These are phyloP conservation scores for Apamea crenata DNA, from an alignment of 2,888 invertebrate species.

Conservation along the genomic window DNA sequence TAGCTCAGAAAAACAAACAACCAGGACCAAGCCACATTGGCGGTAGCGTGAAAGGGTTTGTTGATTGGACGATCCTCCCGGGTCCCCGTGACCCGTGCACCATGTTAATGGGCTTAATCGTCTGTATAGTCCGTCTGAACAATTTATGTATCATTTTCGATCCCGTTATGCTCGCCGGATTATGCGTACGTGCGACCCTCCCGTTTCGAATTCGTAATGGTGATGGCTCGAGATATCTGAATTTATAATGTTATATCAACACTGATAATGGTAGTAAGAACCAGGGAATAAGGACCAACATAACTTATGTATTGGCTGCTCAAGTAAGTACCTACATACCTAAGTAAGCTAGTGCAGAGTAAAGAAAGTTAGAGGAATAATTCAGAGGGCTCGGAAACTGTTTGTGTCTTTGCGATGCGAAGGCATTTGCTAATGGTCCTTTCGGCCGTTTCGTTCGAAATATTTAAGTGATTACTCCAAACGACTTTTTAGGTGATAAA, in stretches of 20 bases:
- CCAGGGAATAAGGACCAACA: constrained; percentile 40
- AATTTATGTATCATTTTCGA: constrained; percentile 91
- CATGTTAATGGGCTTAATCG: constrained; percentile 90
- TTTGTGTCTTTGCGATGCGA: constrained; percentile 48
- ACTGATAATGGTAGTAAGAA: constrained; percentile 67
- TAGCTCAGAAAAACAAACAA: constrained; percentile 65
- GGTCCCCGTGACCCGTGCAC: constrained; percentile 84
- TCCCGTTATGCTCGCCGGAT: constrained; percentile 88
- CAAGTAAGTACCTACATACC: constrained; percentile 23
- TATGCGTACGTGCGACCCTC: constrained; percentile 82
- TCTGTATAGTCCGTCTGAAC: constrained; percentile 85
- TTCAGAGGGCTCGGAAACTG: constrained; percentile 42
- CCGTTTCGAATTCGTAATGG: constrained; percentile 79
- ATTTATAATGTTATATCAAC: constrained; percentile 79
- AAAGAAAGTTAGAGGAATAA: constrained; percentile 44
- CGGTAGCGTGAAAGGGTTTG: constrained; percentile 81
- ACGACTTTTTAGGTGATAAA: constrained; percentile 23
- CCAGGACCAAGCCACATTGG: constrained; percentile 53
- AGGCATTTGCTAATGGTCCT: constrained; percentile 53
- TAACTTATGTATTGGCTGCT: constrained; percentile 58
- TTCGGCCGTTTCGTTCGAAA: constrained; percentile 37
- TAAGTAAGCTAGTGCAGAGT: constrained; percentile 43
- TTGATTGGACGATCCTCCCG: constrained; percentile 83
- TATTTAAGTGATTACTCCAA: constrained; percentile 51
- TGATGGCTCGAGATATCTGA: constrained; percentile 83